Percentiles rank a stretch among this genome's conserved stretches.
Conservation (phyloP, 2,113 vertebrate genomes). For the Candoia aspera region DNA sequence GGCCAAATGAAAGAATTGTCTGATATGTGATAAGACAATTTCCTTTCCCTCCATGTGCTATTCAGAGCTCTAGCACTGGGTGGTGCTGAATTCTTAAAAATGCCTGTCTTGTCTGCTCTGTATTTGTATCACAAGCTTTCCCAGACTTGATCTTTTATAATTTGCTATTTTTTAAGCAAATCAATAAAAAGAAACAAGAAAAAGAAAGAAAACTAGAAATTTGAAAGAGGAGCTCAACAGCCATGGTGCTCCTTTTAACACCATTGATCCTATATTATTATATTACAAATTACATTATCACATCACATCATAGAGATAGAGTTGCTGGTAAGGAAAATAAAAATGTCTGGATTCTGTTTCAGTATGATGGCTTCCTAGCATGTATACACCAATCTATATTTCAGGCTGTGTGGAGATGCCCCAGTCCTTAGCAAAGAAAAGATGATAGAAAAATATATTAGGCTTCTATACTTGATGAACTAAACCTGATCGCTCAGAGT, state of each 20-base stretch:
- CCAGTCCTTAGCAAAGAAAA: background rate
- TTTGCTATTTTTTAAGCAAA: slow-evolving; percentile 1
- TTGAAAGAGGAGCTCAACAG: background rate
- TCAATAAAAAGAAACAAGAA: background rate
- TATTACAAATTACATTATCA: background rate
- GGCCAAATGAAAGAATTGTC: background rate
- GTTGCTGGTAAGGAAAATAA: background rate
- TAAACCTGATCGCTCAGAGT: background rate
- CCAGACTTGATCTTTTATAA: background rate
- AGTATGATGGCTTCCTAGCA: background rate
- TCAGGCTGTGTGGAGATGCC: background rate
- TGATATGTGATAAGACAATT: background rate
- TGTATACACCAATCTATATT: background rate
- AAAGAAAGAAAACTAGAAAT: background rate
- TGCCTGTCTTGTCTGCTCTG: background rate
- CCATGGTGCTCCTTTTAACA: background rate
- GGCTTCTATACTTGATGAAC: background rate
- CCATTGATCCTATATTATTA: background rate
- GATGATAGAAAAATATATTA: background rate
- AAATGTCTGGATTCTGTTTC: background rate
- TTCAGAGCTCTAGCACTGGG: background rate
- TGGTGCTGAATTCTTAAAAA: slow-evolving; percentile 12
- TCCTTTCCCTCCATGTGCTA: background rate
- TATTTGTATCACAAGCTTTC: background rate
- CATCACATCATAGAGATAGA: too few relatives aligned